Percentiles rank a stretch among this genome's conserved stretches.
phyloP scores from a whole-genome alignment of 2,888 invertebrate genomes.

The Drosophila helvetica region DNA sequence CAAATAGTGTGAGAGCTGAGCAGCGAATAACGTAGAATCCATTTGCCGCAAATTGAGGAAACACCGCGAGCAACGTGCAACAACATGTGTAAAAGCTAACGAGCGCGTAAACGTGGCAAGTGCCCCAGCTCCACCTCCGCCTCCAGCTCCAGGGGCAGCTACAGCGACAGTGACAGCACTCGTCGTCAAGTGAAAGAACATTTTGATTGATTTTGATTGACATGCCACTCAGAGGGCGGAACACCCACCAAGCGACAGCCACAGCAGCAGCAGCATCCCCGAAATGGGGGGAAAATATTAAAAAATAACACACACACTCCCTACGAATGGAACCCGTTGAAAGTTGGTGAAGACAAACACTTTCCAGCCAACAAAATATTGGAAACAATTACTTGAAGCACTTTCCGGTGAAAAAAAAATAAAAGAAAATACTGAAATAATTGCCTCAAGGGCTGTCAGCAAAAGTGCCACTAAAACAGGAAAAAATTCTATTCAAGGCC shows the following conservation, averaged over 20 bases:
- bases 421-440: conserved; percentile 24
- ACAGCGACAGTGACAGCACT: conserved; percentile 11
- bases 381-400: conserved; percentile 29
- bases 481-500: conserved; percentile 2
- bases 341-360: conserved; percentile 12
- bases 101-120: conserved; percentile 38
- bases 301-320: conserved; percentile 6
- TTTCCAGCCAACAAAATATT: conserved; percentile 22
- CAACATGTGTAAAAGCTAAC: conserved; percentile 68
- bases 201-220: conserved; percentile 81
- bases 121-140: not conserved
- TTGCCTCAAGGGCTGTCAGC: conserved; percentile 28
- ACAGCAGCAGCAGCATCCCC: not conserved
- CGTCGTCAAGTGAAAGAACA: conserved; percentile 42
- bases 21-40: conserved; percentile 35
- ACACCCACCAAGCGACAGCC: conserved; percentile 33
- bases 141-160: not conserved
- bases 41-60: conserved; percentile 42
- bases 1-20: conserved; percentile 11
- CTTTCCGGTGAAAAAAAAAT: conserved; percentile 21
- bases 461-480: conserved; percentile 31
- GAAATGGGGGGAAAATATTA: conserved; percentile 4
- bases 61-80: conserved; percentile 20
- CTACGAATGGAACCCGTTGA: not conserved
- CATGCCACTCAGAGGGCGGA: conserved; percentile 45